Evolutionary conservation across 2,888 invertebrate genomes (phyloP), one percentile per base, ranked within the genome.

Genomic region (Shargacucullia verbasci): DNA sequence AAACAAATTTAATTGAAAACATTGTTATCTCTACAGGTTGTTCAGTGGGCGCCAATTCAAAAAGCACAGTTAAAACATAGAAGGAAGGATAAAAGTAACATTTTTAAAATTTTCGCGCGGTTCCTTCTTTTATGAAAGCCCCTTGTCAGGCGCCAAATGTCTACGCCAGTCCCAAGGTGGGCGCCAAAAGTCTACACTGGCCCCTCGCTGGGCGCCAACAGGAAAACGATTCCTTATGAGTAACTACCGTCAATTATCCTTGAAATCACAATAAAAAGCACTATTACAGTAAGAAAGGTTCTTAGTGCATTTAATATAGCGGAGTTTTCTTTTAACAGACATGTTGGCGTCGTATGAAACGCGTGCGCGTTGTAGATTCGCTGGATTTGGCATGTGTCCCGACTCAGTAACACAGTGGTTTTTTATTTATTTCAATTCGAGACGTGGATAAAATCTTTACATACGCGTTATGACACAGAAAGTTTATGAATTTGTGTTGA

Each of bases 381-480:
- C 59, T 55, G 54, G 46, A 45, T 34, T 76, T 77, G 79, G 78
- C 77, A 73, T 66, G 56, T 54, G 38, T 65, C 66, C 70, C 63
- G 68, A 54, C 68, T 65, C 45, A 25, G 47, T 78, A 68, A 71
- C 70, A 76, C 49, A 70, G 44, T 70, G 61, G 40, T 29, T 37
- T 64, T 67, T 66, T 71, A 73, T 69, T 58, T 62, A 52, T 65
- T 47, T 52, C 25, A 54, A 35, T 40, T 33, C 35, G 35, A 59
- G 40, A 54, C 52, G 47, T 20, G 47, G 37, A 57, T 48, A 40
- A 53, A 49, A 55, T 59, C 25, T 52, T 45, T 43, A 52, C 55
- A 37, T 54, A 50, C 39, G 11, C 37, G 44, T 70, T 68, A 59
- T 20, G 12, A 2, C 11, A 31, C 7, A 31, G n/a, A 29, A 62